phyloP scores from a whole-genome alignment of 2,797 vertebrate genomes.

The Xerus rutilus region DNA sequence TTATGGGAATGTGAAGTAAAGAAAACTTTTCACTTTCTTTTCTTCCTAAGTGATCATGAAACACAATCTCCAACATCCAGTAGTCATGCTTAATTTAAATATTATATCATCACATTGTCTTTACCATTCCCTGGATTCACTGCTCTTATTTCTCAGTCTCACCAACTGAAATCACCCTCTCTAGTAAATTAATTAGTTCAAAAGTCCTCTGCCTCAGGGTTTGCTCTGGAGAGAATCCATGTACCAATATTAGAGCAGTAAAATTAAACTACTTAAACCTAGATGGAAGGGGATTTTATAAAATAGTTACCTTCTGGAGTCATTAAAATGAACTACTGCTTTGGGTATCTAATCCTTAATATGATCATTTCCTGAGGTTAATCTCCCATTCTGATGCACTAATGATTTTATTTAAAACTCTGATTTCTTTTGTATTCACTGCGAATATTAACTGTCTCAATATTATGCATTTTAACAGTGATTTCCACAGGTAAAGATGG shows the following conservation, averaged over 20 bases:
- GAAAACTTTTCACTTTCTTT: background rate
- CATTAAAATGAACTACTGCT: background rate
- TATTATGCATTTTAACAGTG: background rate
- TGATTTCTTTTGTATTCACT: background rate
- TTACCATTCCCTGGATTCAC: background rate
- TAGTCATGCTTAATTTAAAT: background rate
- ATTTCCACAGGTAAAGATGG: background rate
- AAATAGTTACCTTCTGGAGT: background rate
- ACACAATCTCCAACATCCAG: background rate
- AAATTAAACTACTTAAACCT: slow-evolving; percentile 35
- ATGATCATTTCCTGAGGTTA: background rate
- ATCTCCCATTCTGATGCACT: background rate
- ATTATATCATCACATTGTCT: background rate
- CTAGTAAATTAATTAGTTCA: background rate
- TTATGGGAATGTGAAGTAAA: background rate
- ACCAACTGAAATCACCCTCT: background rate
- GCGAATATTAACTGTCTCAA: background rate
- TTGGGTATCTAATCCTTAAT: background rate
- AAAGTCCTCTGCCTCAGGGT: background rate
- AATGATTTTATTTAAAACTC: slow-evolving; percentile 41
- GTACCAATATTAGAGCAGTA: background rate
- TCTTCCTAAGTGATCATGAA: background rate
- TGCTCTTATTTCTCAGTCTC: background rate
- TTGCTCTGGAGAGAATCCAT: background rate
- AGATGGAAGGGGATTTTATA: background rate